These are phyloP conservation scores for Sternotherus odoratus DNA, from an alignment of 2,797 vertebrate genomes.

Conservation along the genomic window DNA sequence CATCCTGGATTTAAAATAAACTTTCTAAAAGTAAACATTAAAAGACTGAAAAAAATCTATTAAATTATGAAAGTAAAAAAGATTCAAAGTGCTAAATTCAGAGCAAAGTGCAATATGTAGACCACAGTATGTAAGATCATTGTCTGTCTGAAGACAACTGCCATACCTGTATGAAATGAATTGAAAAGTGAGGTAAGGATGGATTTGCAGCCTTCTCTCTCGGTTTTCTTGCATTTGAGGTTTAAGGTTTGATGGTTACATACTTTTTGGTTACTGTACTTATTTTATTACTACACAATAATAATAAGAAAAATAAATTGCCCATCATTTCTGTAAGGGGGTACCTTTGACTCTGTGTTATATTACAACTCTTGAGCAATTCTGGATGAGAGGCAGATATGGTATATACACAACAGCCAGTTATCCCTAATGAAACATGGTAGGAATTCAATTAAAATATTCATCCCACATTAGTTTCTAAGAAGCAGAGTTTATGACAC, in stretches of 20 bases:
- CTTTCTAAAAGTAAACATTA: constrained; percentile 36
- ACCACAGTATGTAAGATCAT: not conserved
- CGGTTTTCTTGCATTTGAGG: not conserved
- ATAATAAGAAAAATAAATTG: constrained; percentile 20
- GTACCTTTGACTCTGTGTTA: not conserved
- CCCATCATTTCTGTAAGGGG: not conserved
- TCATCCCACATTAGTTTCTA: not conserved
- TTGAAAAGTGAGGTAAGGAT: constrained; percentile 35
- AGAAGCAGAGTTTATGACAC: constrained; percentile 1
- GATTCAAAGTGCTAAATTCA: constrained; percentile 28
- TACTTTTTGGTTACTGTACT: not conserved
- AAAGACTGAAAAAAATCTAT: not conserved
- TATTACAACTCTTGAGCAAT: not conserved
- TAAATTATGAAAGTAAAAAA: constrained; percentile 5
- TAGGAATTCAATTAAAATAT: not conserved
- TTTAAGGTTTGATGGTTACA: not conserved
- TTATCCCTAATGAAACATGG: not conserved
- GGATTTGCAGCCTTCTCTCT: not conserved
- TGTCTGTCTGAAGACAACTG: constrained; percentile 4
- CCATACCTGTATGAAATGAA: constrained; percentile 7
- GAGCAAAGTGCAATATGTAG: not conserved
- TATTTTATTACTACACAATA: constrained; percentile 9
- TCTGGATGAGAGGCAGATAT: not conserved
- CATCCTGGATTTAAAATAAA: constrained; percentile 4
- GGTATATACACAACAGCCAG: not conserved